Percentiles rank a stretch among this genome's conserved stretches.
Evolutionary conservation across 2,797 vertebrate genomes (phyloP).

Genomic region (Urocyon cinereoargenteus): DNA sequence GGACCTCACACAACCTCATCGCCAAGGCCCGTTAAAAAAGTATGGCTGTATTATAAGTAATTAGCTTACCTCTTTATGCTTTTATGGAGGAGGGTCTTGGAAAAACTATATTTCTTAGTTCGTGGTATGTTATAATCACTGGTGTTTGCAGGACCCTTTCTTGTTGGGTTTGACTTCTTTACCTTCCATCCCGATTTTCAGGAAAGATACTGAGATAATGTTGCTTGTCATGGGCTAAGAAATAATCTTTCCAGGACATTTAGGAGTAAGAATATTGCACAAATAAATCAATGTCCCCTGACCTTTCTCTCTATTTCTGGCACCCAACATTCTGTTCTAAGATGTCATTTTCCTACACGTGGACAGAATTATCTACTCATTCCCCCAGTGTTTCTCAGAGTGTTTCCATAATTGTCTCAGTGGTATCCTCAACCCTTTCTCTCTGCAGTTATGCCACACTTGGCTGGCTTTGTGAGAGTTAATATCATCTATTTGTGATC

Average conservation of each 20-base stretch:
- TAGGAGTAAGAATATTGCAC: background rate
- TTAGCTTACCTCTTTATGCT: background rate
- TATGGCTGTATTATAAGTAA: too few relatives aligned
- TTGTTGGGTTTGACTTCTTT: background rate
- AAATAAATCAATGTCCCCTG: background rate
- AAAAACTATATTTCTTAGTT: background rate
- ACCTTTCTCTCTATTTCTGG: slow-evolving; percentile 2
- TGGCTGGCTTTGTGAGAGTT: background rate
- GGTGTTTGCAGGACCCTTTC: background rate
- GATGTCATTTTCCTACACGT: background rate
- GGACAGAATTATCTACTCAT: background rate
- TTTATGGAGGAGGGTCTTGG: background rate
- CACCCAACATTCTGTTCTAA: background rate
- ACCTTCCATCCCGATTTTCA: background rate
- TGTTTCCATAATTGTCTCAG: background rate
- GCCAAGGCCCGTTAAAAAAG: background rate
- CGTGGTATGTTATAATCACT: background rate
- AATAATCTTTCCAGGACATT: background rate
- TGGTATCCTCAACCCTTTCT: background rate
- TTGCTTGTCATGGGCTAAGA: background rate
- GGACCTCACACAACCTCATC: background rate
- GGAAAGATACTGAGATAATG: background rate
- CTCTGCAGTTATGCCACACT: fast-evolving
- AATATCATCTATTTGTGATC: background rate
- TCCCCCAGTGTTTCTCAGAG: background rate